Evolutionary conservation across 2,797 vertebrate genomes (phyloP).

Genomic region (Fringilla coelebs): DNA sequence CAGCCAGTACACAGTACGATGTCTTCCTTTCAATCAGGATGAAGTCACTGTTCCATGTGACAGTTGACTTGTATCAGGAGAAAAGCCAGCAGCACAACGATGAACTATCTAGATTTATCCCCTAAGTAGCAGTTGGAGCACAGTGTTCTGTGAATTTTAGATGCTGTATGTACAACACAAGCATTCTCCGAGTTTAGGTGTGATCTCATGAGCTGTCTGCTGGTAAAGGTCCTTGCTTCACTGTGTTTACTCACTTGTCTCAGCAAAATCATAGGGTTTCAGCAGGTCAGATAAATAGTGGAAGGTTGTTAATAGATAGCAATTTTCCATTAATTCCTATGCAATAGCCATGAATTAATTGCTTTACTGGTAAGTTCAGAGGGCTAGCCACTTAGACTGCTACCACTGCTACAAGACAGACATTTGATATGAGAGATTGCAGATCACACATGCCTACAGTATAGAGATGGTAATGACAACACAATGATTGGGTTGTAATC

Average conservation of each 20-base stretch:
- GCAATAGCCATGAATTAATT: background rate
- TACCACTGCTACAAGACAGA: background rate
- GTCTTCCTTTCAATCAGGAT: background rate
- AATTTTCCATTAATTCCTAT: background rate
- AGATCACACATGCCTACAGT: background rate
- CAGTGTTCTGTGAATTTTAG: background rate
- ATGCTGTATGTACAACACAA: fast-evolving
- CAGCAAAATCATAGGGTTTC: background rate
- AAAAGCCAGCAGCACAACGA: background rate
- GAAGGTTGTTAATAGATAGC: background rate
- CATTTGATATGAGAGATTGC: background rate
- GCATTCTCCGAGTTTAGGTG: background rate
- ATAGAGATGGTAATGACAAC: background rate
- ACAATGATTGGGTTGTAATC: fast-evolving
- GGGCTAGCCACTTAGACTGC: background rate
- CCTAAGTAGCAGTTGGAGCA: background rate
- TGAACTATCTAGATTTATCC: background rate
- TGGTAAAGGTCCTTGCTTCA: background rate
- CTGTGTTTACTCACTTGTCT: background rate
- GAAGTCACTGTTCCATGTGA: background rate
- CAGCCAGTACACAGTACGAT: background rate
- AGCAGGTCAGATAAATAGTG: background rate
- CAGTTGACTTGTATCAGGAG: background rate
- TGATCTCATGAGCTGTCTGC: background rate
- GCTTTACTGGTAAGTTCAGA: background rate